Evolutionary conservation across 1,140 invertebrate genomes (phyloP).

Genomic region (Drosophila nannoptera): DNA sequence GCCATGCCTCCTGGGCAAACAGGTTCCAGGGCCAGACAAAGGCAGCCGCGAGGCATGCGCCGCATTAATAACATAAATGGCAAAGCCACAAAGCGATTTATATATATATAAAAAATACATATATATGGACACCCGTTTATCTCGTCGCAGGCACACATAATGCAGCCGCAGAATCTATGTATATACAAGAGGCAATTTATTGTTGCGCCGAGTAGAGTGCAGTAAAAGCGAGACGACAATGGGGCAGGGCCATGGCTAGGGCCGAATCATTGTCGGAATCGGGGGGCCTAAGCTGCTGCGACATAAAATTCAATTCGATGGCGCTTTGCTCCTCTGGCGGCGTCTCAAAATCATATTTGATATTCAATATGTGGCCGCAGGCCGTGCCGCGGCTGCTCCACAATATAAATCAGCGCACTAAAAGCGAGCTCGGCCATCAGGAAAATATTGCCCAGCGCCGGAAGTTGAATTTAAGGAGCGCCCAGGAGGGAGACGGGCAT

Average conservation of each 20-base stretch:
- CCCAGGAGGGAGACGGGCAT: neutral
- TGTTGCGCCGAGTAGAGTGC: conserved; percentile 42
- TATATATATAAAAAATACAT: conserved; percentile 6
- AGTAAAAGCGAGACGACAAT: conserved; percentile 28
- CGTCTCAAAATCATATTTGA: conserved; percentile 67
- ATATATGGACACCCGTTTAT: conserved; percentile 6
- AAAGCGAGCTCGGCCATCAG: conserved; percentile 33
- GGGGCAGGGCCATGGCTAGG: neutral
- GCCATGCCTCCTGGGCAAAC: conserved; percentile 47
- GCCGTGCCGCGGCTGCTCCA: conserved; percentile 18
- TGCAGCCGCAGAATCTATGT: conserved; percentile 67
- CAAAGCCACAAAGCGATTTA: conserved; percentile 50
- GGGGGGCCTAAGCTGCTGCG: conserved; percentile 36
- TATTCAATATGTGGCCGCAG: conserved; percentile 43
- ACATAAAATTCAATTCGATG: conserved; percentile 71
- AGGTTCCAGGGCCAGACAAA: conserved; percentile 53
- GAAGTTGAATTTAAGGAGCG: conserved; percentile 56
- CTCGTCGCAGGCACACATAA: conserved; percentile 46
- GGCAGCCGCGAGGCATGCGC: conserved; percentile 50
- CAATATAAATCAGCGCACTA: conserved; percentile 61
- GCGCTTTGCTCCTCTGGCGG: conserved; percentile 42
- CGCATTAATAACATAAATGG: conserved; percentile 63
- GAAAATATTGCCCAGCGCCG: conserved; percentile 30
- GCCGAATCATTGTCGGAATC: conserved; percentile 2
- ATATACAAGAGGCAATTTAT: conserved; percentile 65